phyloP scores from a whole-genome alignment of 2,888 invertebrate genomes.

The Eupithecia abbreviata region DNA sequence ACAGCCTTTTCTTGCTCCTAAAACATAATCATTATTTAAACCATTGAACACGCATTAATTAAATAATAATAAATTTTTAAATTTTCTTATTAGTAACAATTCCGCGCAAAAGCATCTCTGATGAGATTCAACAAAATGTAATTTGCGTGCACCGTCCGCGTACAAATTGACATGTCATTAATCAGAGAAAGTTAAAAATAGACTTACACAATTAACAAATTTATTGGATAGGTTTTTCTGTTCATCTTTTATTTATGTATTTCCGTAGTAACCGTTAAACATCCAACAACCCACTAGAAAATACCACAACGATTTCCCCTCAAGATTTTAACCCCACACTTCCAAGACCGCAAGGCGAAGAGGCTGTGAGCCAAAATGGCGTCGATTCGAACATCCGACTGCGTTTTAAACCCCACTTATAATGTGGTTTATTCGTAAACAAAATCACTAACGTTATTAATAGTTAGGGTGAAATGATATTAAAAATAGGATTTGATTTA shows the following conservation, averaged over 20 bases:
- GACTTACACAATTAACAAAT: too few species aligned
- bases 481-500: conserved; percentile 22
- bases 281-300: background rate
- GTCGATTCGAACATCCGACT: conserved; percentile 61
- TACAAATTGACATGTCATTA: too few species aligned
- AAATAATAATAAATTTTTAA: too few species aligned
- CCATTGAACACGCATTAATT: too few species aligned
- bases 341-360: conserved; percentile 43
- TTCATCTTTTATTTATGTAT: background rate
- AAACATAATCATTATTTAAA: too few species aligned
- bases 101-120: too few species aligned
- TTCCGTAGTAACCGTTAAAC: background rate
- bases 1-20: too few species aligned
- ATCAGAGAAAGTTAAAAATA: too few species aligned
- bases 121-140: too few species aligned
- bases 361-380: conserved; percentile 59
- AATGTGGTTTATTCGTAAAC: conserved; percentile 66
- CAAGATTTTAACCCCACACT: conserved; percentile 36
- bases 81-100: too few species aligned
- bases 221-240: background rate
- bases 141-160: too few species aligned
- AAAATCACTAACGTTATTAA: conserved; percentile 63
- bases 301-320: conserved; percentile 31
- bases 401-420: conserved; percentile 66
- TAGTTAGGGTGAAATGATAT: conserved; percentile 15